These are phyloP conservation scores for Lagothrix lagotricha DNA, from an alignment of 2,797 vertebrate species.

Conservation along the genomic window DNA sequence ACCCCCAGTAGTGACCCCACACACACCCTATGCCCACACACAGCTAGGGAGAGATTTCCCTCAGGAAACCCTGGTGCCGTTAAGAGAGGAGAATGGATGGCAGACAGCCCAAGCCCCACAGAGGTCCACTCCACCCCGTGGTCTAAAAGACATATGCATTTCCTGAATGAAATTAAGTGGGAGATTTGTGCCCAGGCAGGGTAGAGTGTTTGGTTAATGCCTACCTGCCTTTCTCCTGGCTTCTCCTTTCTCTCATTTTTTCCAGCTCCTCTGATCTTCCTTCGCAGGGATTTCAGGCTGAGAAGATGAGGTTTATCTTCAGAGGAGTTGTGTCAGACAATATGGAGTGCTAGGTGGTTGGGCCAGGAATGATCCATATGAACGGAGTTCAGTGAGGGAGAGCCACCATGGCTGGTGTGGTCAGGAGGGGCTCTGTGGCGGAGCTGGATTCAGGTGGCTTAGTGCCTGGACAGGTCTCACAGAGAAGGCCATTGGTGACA, in stretches of 20 bases:
- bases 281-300: not conserved
- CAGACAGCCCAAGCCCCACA: not conserved
- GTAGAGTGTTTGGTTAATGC: not conserved
- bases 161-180: not conserved
- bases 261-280: not conserved
- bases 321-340: not conserved
- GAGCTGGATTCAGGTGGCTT: not conserved
- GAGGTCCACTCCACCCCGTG: fast-evolving
- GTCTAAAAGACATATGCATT: not conserved
- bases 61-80: not conserved
- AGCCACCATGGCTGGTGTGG: not conserved
- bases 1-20: not conserved
- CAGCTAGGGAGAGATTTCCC: not conserved
- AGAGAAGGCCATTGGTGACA: not conserved
- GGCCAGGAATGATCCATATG: not conserved
- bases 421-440: fast-evolving
- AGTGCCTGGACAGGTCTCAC: not conserved
- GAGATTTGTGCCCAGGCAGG: not conserved
- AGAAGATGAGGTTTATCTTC: not conserved
- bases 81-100: not conserved
- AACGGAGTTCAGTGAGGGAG: not conserved
- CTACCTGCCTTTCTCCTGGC: not conserved
- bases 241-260: not conserved
- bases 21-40: not conserved
- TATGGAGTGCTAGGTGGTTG: not conserved